Evolutionary conservation across 2,113 vertebrate genomes (phyloP), one percentile per base, ranked within the genome.

Genomic region (Sterrhoptilus dennistouni): DNA sequence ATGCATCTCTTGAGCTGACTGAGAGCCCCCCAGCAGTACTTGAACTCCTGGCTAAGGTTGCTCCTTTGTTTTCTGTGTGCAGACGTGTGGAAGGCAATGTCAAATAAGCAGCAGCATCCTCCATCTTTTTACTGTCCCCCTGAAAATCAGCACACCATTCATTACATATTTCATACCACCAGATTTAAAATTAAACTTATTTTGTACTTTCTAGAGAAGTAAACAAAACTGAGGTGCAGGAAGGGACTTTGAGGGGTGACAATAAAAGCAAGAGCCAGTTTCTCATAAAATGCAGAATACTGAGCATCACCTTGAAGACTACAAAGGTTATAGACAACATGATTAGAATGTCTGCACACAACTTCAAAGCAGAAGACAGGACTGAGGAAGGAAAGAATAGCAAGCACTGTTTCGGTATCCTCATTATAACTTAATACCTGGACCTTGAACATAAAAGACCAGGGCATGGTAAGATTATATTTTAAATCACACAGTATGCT

Each of bases 51-150:
- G 93, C 98, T 79, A 99, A 83, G 11, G 97, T 95, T 20, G 96
- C 23, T 45, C 93, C 97, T 96, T 98, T 99, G 95, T 97, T 98
- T 80, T 99, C 99, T 3, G 87, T 5, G 2, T 98, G 97, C 25
- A 97, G 95, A 47, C 99, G 99, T 4, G 98, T 98, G 14, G 99
- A 99, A 52, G 98, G 98, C 84, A 99, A 95, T 2, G 97, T 96
- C 97, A 99, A 93, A 95, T 99, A 99, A 71, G 97, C 97, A 68
- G 95, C 97, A 56, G 98, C 98, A 20, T 99, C 99, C 93, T 99
- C 99, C 99, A 99, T 99, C 93, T 99, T 99, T 95, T 99, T 99
- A 97, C 99, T 99, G 97, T 99, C 99, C 35, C 99, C 99, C 99
- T 99, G 94, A 42, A 98, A 96, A 95, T 92, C 6, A 96, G 57